Conservation (phyloP, 2,797 vertebrate species). For the Podarcis lilfordi region DNA sequence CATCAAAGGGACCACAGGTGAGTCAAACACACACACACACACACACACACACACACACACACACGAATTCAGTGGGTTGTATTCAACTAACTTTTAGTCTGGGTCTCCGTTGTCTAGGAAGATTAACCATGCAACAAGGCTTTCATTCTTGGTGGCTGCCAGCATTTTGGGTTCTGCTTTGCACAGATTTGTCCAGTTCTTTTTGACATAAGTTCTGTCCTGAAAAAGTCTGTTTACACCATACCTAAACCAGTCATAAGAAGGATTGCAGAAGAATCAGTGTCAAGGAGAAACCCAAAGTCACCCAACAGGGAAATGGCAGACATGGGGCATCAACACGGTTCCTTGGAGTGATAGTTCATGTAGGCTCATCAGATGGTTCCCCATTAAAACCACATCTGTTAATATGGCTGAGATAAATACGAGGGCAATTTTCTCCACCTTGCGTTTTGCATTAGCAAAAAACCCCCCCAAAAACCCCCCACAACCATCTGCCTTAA, state of each 20-base stretch:
- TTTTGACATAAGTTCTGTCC: background rate
- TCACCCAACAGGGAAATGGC: background rate
- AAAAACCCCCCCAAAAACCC: background rate
- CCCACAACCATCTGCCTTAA: slow-evolving; percentile 68
- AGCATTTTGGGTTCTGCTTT: background rate
- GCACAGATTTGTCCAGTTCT: background rate
- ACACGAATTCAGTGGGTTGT: too few species aligned
- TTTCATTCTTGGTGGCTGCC: background rate
- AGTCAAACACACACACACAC: too few species aligned
- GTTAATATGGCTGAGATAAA: slow-evolving; percentile 48
- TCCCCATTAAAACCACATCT: slow-evolving; percentile 48
- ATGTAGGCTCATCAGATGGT: background rate
- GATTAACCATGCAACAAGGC: background rate
- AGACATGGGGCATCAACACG: background rate
- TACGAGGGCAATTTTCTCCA: slow-evolving; percentile 53
- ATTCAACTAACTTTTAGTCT: too few species aligned
- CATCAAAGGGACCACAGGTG: too few species aligned
- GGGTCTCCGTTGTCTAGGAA: background rate
- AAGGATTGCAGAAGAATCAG: background rate
- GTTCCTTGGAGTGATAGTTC: background rate
- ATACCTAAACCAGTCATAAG: background rate
- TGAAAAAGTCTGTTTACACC: background rate
- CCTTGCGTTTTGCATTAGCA: slow-evolving; percentile 25
- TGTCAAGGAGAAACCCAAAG: background rate
- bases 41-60: too few species aligned